Conservation (phyloP, 2,888 invertebrate species). For the Cantharis flavilabris region DNA sequence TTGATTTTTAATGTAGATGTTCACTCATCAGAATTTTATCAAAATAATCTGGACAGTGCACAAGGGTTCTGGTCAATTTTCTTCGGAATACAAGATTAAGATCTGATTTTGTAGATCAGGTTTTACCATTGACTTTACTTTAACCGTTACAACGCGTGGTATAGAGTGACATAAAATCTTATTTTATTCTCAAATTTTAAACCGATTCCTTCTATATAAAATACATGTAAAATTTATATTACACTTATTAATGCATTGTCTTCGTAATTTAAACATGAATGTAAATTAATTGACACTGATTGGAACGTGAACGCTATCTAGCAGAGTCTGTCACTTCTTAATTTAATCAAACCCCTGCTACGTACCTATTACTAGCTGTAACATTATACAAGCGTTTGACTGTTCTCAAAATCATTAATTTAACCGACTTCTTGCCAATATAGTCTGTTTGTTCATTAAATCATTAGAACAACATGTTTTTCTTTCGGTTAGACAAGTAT, state of each 20-base stretch:
- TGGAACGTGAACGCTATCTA: conserved; percentile 14
- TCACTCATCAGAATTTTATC: not conserved
- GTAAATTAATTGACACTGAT: conserved; percentile 19
- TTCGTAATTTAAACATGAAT: conserved; percentile 5
- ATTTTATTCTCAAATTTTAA: not conserved
- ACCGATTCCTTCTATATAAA: not conserved
- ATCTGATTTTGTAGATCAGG: conserved; percentile 1
- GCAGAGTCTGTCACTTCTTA: conserved; percentile 25
- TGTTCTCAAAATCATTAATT: not conserved
- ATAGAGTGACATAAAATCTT: not conserved
- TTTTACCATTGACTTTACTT: not conserved
- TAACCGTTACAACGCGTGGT: not conserved
- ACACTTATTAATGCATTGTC: not conserved
- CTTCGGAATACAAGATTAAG: not conserved
- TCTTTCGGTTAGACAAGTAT: not conserved
- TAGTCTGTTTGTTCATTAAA: not conserved
- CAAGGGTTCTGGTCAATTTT: not conserved
- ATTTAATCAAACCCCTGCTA: conserved; percentile 26
- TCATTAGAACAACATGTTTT: not conserved
- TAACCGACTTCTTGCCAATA: not conserved
- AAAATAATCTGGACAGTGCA: not conserved
- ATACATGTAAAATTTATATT: not conserved
- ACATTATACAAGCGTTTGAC: not conserved
- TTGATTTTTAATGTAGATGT: not conserved
- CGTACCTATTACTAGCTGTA: not conserved